Base-by-base conservation (phyloP, 2,797 vertebrate genomes). In the Mycteria americana region DNA sequence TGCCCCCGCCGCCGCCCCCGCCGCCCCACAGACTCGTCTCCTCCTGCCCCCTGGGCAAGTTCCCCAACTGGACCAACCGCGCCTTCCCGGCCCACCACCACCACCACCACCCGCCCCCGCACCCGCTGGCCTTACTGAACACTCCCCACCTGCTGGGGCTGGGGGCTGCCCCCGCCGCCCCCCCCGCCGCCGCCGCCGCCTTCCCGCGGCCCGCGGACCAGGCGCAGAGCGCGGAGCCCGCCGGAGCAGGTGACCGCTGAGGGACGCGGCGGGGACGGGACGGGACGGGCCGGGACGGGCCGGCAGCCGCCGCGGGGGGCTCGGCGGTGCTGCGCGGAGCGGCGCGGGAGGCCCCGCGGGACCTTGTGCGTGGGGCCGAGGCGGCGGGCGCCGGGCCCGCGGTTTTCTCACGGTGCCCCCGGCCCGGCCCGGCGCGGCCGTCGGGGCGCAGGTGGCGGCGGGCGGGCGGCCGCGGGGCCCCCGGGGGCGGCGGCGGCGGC, bases 101-200 rank as follows among this genome's bases (percentile, higher is more conserved):
- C 64, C 96, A 96, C 60, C 95, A 98, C 62, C 99, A 99, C 48
- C 93, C 91, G 56, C 98, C 99, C 31, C 95, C 97, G 70, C 97
- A 97, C 96, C 99, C 99, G 95, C 98, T 99, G 95, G 99, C 99
- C 94, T 98, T 99, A 98, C 98, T 99, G 97, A 99, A 99, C 98
- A 98, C 99, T 17, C 99, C 99, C 92, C 99, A 99, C 95, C 99
- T 99, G 94, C 98, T 99, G 97, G 99, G 99, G 98, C 99, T 99
- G 94, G 97, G 97, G 70, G 98, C 98, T 96, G 98, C 98, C 97
- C 98, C 97, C 30, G 90, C 98, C 97, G 98, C 98, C 83, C 97
- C 98, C 13, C 97, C 97, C 89, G 86, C 97, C 27, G 86, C 97
- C 27, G 98, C 98, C 92, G 98, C 99, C 59, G 98, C 99, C 70